These are phyloP conservation scores for Octopus bimaculoides DNA, from an alignment of 1,140 invertebrate species.

Conservation along the genomic window DNA sequence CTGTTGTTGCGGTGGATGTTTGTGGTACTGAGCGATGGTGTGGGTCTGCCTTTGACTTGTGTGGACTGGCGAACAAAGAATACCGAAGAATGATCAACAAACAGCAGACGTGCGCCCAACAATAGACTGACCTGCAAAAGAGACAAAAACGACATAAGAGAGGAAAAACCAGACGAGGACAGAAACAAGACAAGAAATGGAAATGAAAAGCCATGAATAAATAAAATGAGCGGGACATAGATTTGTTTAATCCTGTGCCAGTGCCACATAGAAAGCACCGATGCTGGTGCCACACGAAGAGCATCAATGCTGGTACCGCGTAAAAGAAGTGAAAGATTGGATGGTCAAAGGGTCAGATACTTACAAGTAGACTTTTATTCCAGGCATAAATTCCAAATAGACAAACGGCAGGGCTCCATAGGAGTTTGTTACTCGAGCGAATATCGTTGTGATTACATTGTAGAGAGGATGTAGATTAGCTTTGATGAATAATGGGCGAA, in stretches of 20 bases:
- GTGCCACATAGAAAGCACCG: too few relatives aligned
- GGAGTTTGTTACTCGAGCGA: conserved; percentile 77
- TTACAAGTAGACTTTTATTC: conserved; percentile 63
- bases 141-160: not conserved
- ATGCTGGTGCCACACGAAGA: too few relatives aligned
- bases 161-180: too few relatives aligned
- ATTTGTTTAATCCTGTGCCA: too few relatives aligned
- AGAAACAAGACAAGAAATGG: too few relatives aligned
- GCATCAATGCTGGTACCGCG: too few relatives aligned
- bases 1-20: not conserved
- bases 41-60: not conserved
- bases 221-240: too few relatives aligned
- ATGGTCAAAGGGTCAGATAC: too few relatives aligned
- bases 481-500: conserved; percentile 75
- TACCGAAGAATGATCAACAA: not conserved
- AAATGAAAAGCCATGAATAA: too few relatives aligned
- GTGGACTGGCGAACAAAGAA: not conserved
- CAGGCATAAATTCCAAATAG: conserved; percentile 75
- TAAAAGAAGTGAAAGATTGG: too few relatives aligned
- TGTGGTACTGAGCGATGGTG: not conserved
- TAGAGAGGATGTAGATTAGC: conserved; percentile 49
- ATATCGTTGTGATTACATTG: conserved; percentile 62
- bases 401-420: conserved; percentile 88
- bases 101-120: not conserved
- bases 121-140: not conserved